Evolutionary conservation across 2,797 vertebrate species (phyloP), one percentile per base, ranked within the genome.

Genomic region (Lepus oiostolus): DNA sequence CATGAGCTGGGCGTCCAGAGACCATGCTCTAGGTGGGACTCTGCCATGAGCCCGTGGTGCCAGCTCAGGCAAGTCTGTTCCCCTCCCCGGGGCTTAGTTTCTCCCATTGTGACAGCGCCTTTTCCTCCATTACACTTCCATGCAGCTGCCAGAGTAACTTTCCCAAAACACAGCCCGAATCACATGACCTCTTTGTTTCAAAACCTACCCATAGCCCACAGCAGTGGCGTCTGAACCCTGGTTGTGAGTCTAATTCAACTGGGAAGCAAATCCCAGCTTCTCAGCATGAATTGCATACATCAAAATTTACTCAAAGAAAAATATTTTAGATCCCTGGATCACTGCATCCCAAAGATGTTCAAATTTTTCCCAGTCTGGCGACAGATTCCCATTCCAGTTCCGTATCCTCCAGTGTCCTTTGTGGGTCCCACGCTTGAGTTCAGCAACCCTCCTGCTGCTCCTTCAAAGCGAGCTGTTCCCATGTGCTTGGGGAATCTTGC

Each of bases 131-230:
- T 2, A 35, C 11, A 80, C 17, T 35, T 62, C 21, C 38, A 12
- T 28, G 47, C 62, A 81, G 47, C 62, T 80, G 35, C 75, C 38
- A 68, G 22, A 47, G n/a, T 32, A 76, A 24, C 50, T 71, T 89
- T 90, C 76, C n/a, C 52, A 30, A 93, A 90, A 76, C 81, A 68
- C 7, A 83, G 42, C 11, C 68, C 12, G 30, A 38, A 30, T 95
- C 74, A 47, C 26, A 38, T 50, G 60, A 58, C 54, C 30, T 47
- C 32, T 63, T 88, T 54, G 38, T 28, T 93, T 88, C 63, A 35
- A 42, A n/a, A 63, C 35, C 38, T 87, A 50, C 19, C 10, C 6
- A 10, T 58, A 71, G 54, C 28, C 72, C 80, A 38, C 22, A 82
- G 32, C 6, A 65, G 63, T 79, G 77, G 32, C 17, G 87, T 84